Base-by-base conservation (phyloP, 2,113 vertebrate genomes). In the Sinocyclocheilus anophthalmus region DNA sequence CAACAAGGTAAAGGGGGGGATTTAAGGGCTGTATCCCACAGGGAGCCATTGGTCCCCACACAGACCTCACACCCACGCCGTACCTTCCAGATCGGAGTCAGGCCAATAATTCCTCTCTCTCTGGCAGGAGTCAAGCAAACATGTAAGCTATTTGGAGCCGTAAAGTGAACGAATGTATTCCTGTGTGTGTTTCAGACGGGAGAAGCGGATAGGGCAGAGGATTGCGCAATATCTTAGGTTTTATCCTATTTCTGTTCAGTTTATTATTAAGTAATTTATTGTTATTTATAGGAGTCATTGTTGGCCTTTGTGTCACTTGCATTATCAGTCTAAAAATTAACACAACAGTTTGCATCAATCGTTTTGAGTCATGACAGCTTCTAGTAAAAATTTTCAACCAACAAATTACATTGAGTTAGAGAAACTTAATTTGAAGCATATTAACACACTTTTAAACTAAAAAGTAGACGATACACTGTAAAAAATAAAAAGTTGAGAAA, bases 11-110 rank as follows among this genome's bases (percentile, higher is more conserved):
- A 86, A 65, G 50, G 63, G 63, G 85, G 85, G 79, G 78, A 84
- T 85, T 85, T 85, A 87, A 85, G 87, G 50, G 81, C 80, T 72
- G 72, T 84, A 86, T 87, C 76, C 88, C 85, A 83, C 5, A 16
- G 85, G 83, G 88, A 84, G 82, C 70, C 72, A 81, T 89, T 79
- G 79, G 83, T 87, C 79, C 83, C 83, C 86, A 78, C 78, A 63
- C 73, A 85, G 72, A 61, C 73, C 81, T 79, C 81, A 87, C 88
- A 87, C 83, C 78, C 86, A 82, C 84, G 39, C 88, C 7, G 57
- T 83, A 67, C 69, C 87, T 78, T 83, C 78, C 84, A 85, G 69
- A 84, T 84, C 82, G 61, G 37, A 86, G 61, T 79, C 20, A 24
- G 57, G 48, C 59, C 76, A 76, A 24, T 76, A 79, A 85, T 83